Conservation (phyloP, 2,113 vertebrate species). For the Amphiprion ocellaris region DNA sequence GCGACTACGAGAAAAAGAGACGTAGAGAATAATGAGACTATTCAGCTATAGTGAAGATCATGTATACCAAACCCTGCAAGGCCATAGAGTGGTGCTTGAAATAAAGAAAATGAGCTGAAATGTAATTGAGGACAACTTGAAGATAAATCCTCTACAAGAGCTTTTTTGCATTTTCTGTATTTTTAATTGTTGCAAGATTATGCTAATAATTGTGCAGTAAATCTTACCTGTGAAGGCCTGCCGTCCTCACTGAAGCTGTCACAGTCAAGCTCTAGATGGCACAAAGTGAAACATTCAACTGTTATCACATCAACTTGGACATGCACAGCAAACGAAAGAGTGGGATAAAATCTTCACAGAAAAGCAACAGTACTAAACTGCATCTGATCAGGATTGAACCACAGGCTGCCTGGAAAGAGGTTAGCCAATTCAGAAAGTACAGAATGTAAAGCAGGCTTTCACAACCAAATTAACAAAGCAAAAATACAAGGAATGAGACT, state of each 20-base stretch:
- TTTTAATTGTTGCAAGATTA: not conserved
- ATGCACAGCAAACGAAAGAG: not conserved
- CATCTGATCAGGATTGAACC: not conserved
- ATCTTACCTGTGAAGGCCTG: conserved; percentile 43
- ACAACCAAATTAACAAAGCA: too few relatives aligned
- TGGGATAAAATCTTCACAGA: not conserved
- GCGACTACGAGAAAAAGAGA: conserved; percentile 50
- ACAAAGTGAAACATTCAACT: not conserved
- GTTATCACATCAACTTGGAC: not conserved
- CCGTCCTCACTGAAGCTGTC: conserved; percentile 35
- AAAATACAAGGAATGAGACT: too few relatives aligned
- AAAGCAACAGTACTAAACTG: not conserved
- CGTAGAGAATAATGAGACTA: conserved; percentile 43
- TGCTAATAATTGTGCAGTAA: not conserved
- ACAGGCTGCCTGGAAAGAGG: not conserved
- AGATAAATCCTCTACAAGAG: not conserved
- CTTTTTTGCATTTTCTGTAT: not conserved
- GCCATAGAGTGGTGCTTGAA: not conserved
- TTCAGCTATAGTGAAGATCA: conserved; percentile 19
- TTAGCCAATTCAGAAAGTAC: conserved; percentile 3
- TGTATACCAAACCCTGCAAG: not conserved
- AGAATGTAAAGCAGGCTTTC: not conserved
- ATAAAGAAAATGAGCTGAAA: conserved; percentile 7
- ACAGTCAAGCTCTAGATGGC: conserved; percentile 73
- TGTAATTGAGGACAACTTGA: not conserved